These are phyloP conservation scores for Idaea aversata DNA, from an alignment of 2,888 invertebrate species.

Conservation along the genomic window DNA sequence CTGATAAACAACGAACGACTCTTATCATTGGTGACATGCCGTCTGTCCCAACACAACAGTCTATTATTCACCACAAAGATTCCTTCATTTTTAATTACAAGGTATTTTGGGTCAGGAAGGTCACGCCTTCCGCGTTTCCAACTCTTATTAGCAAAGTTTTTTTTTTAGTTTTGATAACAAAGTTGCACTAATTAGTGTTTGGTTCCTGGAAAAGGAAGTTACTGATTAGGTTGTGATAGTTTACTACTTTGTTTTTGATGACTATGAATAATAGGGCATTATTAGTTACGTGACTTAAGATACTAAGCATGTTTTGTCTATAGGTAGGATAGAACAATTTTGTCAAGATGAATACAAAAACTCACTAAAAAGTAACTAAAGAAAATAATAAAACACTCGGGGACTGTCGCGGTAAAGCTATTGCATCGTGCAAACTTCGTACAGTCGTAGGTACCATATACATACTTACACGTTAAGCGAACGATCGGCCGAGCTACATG, in stretches of 20 bases:
- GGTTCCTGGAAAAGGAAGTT: not conserved
- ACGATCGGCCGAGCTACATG: too few species aligned
- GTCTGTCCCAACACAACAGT: conserved; percentile 58
- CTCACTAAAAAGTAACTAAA: too few species aligned
- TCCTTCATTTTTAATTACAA: conserved; percentile 60
- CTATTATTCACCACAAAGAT: conserved; percentile 48
- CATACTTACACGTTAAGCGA: too few species aligned
- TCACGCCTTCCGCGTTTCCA: conserved; percentile 52
- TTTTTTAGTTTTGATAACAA: not conserved
- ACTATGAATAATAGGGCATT: too few species aligned
- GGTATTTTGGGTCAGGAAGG: conserved; percentile 48
- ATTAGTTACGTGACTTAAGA: too few species aligned
- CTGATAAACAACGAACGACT: conserved; percentile 9
- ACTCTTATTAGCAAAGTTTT: not conserved
- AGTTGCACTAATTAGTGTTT: not conserved
- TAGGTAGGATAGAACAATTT: too few species aligned
- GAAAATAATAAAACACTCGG: too few species aligned
- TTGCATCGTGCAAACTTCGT: too few species aligned
- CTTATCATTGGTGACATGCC: conserved; percentile 72
- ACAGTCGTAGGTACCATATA: too few species aligned
- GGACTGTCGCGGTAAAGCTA: too few species aligned
- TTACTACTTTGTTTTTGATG: not conserved
- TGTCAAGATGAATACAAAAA: too few species aligned
- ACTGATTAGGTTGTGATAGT: not conserved
- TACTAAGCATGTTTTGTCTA: too few species aligned